Base-by-base conservation (phyloP, 1,140 invertebrate species). In the Temnothorax longispinosus region DNA sequence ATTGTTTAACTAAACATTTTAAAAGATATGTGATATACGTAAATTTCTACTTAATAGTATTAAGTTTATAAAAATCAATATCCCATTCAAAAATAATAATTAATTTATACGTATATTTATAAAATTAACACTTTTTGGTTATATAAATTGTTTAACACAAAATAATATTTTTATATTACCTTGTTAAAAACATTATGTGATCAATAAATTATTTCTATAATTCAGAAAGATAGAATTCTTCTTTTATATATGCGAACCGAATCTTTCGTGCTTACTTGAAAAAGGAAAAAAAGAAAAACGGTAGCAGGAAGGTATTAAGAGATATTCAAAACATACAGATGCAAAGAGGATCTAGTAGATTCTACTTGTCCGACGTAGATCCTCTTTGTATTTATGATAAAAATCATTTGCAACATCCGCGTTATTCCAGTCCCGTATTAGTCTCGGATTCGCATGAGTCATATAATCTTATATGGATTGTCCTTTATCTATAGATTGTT, bases 381-480 rank as follows among this genome's bases (percentile, higher is more conserved):
- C 97, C 86, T 97, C 96, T 71, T 95, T 94, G 92, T 96, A 97
- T 65, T 96, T 94, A 90, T 97, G 94, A 93, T 97, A 97, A 41
- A 96, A 97, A 92, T 97, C 96, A 87, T 96, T 96, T 0, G 97
- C 96, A 38, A 97, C 91, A 91, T 97, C 96, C 0, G 96, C 97
- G 64, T 94, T 96, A n/a, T 91, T 92, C 60, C 21, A 11, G n/a
- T 96, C 94, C 7, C 65, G 76, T 35, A 96, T 93, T n/a, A 89
- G 90, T 32, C 87, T 82, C 41, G 90, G 87, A 67, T 89, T 67
- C 13, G 71, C 75, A 74, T 94, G 94, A 3, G 76, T 89, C n/a
- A 93, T 71, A 11, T 72, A 62, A 85, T 95, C 95, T 94, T 92
- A 93, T 7, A 94, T 91, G 65, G 88, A 65, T 54, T 15, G 10